A percentile compares a stretch with the other conserved stretches of the same genome.
These are phyloP conservation scores for Caenorhabditis becei DNA, from an alignment of 2,888 invertebrate genomes.

Conservation along the genomic window DNA sequence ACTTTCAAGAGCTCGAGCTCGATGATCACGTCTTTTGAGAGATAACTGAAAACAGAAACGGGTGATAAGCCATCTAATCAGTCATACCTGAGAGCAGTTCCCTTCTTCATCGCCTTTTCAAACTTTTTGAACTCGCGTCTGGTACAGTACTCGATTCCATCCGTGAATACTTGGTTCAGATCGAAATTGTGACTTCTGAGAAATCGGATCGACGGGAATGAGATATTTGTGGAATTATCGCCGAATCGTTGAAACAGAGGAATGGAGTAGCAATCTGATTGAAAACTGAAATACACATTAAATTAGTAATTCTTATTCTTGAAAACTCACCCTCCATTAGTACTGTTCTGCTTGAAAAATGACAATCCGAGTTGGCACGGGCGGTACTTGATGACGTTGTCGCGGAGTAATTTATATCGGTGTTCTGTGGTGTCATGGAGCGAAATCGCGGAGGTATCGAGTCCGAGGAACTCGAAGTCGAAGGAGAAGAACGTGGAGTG, in stretches of 20 bases:
- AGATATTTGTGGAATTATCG: neutral
- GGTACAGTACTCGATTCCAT: slow-evolving; percentile 51
- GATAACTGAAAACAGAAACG: slow-evolving; percentile 17
- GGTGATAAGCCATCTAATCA: too few relatives aligned
- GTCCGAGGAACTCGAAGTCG: slow-evolving; percentile 58
- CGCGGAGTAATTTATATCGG: slow-evolving; percentile 28
- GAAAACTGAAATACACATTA: neutral
- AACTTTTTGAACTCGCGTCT: slow-evolving; percentile 22
- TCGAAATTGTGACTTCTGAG: slow-evolving; percentile 36
- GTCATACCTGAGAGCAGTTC: slow-evolving; percentile 14
- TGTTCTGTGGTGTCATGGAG: slow-evolving; percentile 32
- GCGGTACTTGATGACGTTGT: slow-evolving; percentile 33
- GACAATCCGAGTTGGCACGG: slow-evolving; percentile 54
- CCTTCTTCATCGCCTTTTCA: slow-evolving; percentile 12
- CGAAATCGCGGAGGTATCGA: slow-evolving; percentile 22
- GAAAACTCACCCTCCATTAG: slow-evolving; percentile 12
- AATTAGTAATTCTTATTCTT: neutral
- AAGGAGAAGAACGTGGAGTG: slow-evolving; percentile 28
- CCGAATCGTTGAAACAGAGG: slow-evolving; percentile 42
- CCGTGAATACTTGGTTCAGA: slow-evolving; percentile 40
- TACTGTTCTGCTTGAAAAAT: slow-evolving; percentile 27
- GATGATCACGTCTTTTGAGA: slow-evolving; percentile 8
- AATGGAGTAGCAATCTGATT: slow-evolving; percentile 42
- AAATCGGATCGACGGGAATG: slow-evolving; percentile 37
- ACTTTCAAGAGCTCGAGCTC: slow-evolving; percentile 40